phyloP scores from a whole-genome alignment of 2,113 vertebrate genomes.

The Phalacrocorax aristotelis region DNA sequence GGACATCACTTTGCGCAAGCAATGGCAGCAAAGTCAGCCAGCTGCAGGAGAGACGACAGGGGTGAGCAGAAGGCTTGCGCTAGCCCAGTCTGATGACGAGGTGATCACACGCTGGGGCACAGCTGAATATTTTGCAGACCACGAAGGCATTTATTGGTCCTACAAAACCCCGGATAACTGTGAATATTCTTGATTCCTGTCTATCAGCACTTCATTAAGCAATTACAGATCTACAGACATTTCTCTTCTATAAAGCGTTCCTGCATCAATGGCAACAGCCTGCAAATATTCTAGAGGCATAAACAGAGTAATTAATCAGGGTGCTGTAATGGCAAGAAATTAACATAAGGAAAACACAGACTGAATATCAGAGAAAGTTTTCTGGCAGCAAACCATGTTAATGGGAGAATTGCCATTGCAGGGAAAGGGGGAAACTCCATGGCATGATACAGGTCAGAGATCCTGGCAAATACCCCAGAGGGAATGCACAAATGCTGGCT shows the following conservation, averaged over 20 bases:
- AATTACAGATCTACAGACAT: conserved; percentile 30
- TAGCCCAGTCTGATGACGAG: neutral
- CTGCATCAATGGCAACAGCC: neutral
- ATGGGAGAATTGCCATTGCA: neutral
- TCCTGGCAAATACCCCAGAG: conserved; percentile 5
- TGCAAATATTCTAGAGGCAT: conserved; percentile 56
- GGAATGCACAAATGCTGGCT: neutral
- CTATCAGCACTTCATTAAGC: conserved; percentile 19
- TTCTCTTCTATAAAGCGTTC: neutral
- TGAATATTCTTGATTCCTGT: neutral
- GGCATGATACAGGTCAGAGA: neutral
- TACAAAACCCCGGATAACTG: neutral
- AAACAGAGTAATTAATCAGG: conserved; percentile 53
- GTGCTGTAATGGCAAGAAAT: conserved; percentile 43
- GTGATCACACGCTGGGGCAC: neutral
- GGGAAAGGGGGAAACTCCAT: neutral
- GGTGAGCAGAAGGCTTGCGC: neutral
- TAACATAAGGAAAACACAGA: conserved; percentile 35
- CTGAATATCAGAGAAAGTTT: neutral
- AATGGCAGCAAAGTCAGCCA: neutral
- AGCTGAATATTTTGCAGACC: neutral
- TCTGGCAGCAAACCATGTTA: neutral
- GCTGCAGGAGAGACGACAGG: neutral
- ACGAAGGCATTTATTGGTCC: neutral
- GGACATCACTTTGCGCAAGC: neutral